Evolutionary conservation across 2,113 vertebrate species (phyloP), one percentile per base, ranked within the genome.

Genomic region (Sterrhoptilus dennistouni): DNA sequence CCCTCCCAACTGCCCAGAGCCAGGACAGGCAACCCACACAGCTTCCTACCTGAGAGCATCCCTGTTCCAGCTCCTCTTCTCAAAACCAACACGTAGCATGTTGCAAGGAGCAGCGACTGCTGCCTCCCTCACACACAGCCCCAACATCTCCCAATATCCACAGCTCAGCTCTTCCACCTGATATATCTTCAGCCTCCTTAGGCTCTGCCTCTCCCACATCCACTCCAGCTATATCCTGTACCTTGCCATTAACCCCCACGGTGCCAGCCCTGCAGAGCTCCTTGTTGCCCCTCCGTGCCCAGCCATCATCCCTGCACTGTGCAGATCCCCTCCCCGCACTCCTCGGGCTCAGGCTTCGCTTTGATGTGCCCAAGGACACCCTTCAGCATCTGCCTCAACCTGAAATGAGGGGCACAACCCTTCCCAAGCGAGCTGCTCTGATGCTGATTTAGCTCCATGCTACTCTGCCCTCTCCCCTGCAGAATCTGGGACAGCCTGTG

Each of bases 241-340:
- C 80, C 64, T 87, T 64, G 38, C 56, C 22, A 11, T 96, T 96
- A 96, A 94, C 92, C 76, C 75, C 7, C 12, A 0, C 2, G 6
- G 53, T 72, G 78, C 83, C 84, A 63, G 54, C 20, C 24, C 72
- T 21, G 19, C 44, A 18, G 52, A 89, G 49, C 25, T 90, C 36
- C 36, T 9, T 29, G 5, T 6, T 38, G 20, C 11, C 50, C 16
- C 38, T 87, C 61, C 21, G 47, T 65, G 24, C 40, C 45, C 54
- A 47, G 15, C 11, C 56, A 42, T 4, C n/a, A 57, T 14, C 21
- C 42, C 35, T 24, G 64, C 3, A 2, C 19, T 1, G 1, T 5
- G 16, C 1, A 0, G 1, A 11, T 7, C 19, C 40, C 19, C 27
- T 29, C 15, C 20, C 11, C 0, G 0, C 9, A 1, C 7, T 78